phyloP scores from a whole-genome alignment of 2,113 vertebrate species.

The Scalopus aquaticus region DNA sequence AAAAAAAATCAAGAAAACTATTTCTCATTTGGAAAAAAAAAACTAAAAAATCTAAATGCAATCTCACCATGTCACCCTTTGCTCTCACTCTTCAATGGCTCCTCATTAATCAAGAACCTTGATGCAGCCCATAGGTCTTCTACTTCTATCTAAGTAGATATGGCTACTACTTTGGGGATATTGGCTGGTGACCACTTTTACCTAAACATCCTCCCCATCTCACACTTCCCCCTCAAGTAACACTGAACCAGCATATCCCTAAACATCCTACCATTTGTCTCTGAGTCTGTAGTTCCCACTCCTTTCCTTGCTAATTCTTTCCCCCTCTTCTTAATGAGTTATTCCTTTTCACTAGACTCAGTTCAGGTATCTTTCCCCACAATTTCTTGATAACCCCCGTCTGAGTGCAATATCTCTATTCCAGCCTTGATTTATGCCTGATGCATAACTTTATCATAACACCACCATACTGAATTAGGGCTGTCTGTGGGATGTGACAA shows the following conservation, averaged over 20 bases:
- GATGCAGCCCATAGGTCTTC: not conserved
- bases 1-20: constrained; percentile 2
- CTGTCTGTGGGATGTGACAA: not conserved
- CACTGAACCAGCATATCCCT: not conserved
- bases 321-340: not conserved
- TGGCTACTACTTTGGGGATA: not conserved
- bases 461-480: not conserved
- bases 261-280: not conserved
- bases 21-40: not conserved
- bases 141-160: rapidly evolving
- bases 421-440: not conserved
- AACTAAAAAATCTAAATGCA: not conserved
- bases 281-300: not conserved
- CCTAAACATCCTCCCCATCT: not conserved
- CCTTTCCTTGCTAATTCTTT: not conserved
- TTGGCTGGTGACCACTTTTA: not conserved
- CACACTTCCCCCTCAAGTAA: not conserved
- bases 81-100: not conserved
- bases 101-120: not conserved
- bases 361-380: not conserved
- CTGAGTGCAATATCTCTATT: not conserved
- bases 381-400: not conserved
- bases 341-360: not conserved
- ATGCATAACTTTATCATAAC: not conserved
- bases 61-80: not conserved